These are phyloP conservation scores for Synanthedon myopaeformis DNA, from an alignment of 2,888 invertebrate species.

Conservation along the genomic window DNA sequence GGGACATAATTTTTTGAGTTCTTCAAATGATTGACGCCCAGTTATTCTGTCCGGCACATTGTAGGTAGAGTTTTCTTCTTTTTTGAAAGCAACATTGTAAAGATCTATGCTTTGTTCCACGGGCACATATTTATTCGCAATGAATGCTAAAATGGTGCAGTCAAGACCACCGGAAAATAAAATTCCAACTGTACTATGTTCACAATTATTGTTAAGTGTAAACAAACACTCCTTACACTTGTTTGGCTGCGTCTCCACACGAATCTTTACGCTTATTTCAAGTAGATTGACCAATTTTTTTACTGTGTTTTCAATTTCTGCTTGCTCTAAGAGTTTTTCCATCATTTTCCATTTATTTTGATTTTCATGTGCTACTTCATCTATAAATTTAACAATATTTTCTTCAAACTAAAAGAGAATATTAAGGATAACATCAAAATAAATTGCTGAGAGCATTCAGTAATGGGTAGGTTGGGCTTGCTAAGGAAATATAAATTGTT, in stretches of 20 bases:
- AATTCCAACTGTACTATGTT: constrained; percentile 79
- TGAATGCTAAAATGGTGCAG: constrained; percentile 88
- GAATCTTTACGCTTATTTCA: constrained; percentile 68
- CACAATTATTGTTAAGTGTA: constrained; percentile 33
- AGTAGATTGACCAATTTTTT: constrained; percentile 60
- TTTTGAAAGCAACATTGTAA: constrained; percentile 93
- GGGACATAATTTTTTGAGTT: constrained; percentile 78
- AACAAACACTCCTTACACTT: constrained; percentile 73
- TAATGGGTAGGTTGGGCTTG: too few species aligned
- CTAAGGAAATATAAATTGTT: too few species aligned
- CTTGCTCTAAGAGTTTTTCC: constrained; percentile 41
- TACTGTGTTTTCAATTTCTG: constrained; percentile 45
- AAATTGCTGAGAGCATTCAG: not conserved
- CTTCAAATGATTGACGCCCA: constrained; percentile 76
- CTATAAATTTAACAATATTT: constrained; percentile 27
- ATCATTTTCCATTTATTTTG: constrained; percentile 38
- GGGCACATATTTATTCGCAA: constrained; percentile 79
- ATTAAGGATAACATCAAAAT: not conserved
- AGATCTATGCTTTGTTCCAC: constrained; percentile 83
- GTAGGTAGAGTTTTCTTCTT: constrained; percentile 49
- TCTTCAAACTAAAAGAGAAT: constrained; percentile 32
- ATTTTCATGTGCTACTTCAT: constrained; percentile 20
- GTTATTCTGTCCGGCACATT: constrained; percentile 89
- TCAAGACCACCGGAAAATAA: constrained; percentile 98
- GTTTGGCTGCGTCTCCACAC: constrained; percentile 72